phyloP scores from a whole-genome alignment of 2,113 vertebrate genomes.

The Chionomys nivalis region DNA sequence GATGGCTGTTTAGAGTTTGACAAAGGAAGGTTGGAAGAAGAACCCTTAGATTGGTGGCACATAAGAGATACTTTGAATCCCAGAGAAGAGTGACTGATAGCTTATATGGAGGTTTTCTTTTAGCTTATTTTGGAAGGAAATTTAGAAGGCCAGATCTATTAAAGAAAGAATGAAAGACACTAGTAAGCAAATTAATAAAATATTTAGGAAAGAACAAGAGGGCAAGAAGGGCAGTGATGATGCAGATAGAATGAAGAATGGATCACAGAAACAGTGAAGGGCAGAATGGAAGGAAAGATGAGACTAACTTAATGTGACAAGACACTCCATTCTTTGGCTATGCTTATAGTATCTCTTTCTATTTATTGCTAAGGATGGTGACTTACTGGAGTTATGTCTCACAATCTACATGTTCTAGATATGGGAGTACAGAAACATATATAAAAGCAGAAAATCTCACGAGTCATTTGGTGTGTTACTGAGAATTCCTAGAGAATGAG shows the following conservation, averaged over 20 bases:
- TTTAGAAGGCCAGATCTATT: not conserved
- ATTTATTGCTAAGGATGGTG: not conserved
- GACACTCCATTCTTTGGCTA: not conserved
- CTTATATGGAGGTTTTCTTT: not conserved
- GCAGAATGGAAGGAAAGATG: not conserved
- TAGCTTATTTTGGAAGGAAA: not conserved
- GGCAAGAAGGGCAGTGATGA: not conserved
- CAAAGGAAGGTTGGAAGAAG: not conserved
- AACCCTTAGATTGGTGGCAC: not conserved
- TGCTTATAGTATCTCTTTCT: not conserved
- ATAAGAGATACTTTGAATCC: not conserved
- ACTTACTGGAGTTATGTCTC: not conserved
- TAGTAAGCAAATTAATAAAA: not conserved
- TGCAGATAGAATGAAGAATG: not conserved
- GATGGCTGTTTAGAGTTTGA: not conserved
- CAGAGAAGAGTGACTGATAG: not conserved
- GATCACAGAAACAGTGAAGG: not conserved
- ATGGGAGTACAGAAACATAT: not conserved
- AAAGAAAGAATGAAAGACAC: not conserved
- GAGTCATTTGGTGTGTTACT: not conserved
- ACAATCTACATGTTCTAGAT: not conserved
- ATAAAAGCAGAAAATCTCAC: not conserved
- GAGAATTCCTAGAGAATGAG: slow-evolving; percentile 9
- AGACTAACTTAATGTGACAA: not conserved
- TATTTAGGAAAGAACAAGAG: not conserved